Conservation (phyloP, 2,113 vertebrate species). For the Glaucomys volans region DNA sequence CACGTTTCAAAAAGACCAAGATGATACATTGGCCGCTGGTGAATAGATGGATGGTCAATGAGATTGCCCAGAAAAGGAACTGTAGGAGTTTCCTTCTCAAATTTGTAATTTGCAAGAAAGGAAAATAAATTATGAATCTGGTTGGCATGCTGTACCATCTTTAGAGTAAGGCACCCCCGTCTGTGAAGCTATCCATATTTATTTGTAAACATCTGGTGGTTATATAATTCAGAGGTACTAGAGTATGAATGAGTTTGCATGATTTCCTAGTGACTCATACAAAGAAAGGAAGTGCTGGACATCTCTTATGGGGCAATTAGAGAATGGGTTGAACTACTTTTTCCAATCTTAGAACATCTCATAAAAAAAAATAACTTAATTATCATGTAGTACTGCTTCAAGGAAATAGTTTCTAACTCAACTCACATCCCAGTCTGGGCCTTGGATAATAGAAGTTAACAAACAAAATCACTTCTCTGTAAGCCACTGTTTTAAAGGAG, state of each 20-base stretch:
- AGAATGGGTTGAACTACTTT: not conserved
- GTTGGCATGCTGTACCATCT: not conserved
- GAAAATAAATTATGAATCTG: not conserved
- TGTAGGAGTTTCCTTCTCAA: not conserved
- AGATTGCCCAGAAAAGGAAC: not conserved
- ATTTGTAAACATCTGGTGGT: not conserved
- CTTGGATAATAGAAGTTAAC: not conserved
- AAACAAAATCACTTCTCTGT: not conserved
- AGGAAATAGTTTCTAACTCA: conserved; percentile 7
- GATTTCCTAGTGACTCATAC: not conserved
- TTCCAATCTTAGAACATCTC: not conserved
- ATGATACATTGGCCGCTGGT: not conserved
- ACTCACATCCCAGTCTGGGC: not conserved
- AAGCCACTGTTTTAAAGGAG: not conserved
- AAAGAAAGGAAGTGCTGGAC: not conserved
- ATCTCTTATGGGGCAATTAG: conserved; percentile 23
- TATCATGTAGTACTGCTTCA: not conserved
- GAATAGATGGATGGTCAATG: not conserved
- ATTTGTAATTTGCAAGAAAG: not conserved
- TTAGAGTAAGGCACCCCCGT: not conserved
- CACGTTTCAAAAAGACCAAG: not conserved
- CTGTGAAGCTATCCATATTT: not conserved
- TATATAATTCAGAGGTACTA: not conserved
- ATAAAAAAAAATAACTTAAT: not conserved
- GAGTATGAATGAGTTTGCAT: not conserved